These are phyloP conservation scores for Cydia splendana DNA, from an alignment of 1,140 invertebrate species.

Conservation along the genomic window DNA sequence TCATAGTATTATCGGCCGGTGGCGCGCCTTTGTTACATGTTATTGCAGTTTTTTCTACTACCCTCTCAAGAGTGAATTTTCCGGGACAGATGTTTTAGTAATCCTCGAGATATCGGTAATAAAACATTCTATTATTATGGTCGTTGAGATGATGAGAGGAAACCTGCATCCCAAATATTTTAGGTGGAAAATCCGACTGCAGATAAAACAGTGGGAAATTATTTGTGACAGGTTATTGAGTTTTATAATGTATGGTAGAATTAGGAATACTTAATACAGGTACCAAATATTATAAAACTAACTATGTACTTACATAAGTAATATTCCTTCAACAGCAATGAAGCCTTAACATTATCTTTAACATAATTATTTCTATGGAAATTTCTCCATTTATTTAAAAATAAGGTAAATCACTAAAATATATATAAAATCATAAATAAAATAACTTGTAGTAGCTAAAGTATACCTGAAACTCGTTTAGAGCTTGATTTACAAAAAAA, in stretches of 20 bases:
- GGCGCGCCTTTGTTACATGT: slow-evolving; percentile 75
- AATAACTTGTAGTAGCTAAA: too few species aligned
- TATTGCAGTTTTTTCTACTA: slow-evolving; percentile 76
- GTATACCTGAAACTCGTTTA: too few species aligned
- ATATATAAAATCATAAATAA: too few species aligned
- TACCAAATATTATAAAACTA: not conserved
- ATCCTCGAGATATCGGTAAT: slow-evolving; percentile 59
- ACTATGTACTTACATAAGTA: not conserved
- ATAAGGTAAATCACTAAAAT: too few species aligned
- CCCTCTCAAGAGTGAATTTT: slow-evolving; percentile 74
- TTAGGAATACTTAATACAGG: not conserved
- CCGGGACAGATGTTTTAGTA: slow-evolving; percentile 78
- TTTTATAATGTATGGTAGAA: not conserved
- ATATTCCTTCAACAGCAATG: too few species aligned
- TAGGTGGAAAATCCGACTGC: not conserved
- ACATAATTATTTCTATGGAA: too few species aligned
- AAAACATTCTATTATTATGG: slow-evolving; percentile 63
- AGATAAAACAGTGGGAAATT: not conserved
- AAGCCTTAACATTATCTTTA: too few species aligned
- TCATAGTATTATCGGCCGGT: slow-evolving; percentile 76
- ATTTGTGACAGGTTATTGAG: not conserved
- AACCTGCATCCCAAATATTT: slow-evolving; percentile 4
- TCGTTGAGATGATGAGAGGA: slow-evolving; percentile 26
- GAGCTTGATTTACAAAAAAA: too few species aligned
- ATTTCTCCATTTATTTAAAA: too few species aligned